Conservation (phyloP, 1,140 invertebrate species). For the Hylaeus volcanicus region DNA sequence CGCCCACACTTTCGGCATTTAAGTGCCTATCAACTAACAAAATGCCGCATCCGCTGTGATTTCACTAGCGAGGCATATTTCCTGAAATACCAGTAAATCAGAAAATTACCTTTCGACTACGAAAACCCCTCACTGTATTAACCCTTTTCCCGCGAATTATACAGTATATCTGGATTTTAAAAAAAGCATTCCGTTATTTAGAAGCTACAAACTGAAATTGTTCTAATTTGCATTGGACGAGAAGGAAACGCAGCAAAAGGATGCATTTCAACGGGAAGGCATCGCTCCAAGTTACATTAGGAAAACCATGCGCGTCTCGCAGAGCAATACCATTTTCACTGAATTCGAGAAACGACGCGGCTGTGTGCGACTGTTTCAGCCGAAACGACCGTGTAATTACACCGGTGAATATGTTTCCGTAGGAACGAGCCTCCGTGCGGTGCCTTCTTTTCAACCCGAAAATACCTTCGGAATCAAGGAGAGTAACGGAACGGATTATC, state of each 20-base stretch:
- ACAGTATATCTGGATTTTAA: too few relatives aligned
- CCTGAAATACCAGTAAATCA: constrained; percentile 11
- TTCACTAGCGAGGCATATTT: constrained; percentile 30
- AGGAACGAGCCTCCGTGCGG: constrained; percentile 15
- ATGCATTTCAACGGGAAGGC: not conserved
- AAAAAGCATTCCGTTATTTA: too few relatives aligned
- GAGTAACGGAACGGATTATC: not conserved
- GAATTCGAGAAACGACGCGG: constrained; percentile 7
- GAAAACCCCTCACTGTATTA: too few relatives aligned
- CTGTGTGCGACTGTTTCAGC: not conserved
- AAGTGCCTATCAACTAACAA: constrained; percentile 54
- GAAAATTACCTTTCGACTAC: constrained; percentile 25
- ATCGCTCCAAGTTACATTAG: constrained; percentile 15
- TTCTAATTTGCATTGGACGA: too few relatives aligned
- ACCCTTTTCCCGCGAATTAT: too few relatives aligned
- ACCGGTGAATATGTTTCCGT: constrained; percentile 37
- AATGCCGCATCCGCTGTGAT: constrained; percentile 44
- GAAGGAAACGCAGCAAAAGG: not conserved
- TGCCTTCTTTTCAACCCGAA: constrained; percentile 15
- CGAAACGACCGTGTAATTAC: constrained; percentile 47
- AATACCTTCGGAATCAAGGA: constrained; percentile 17
- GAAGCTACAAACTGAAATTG: too few relatives aligned
- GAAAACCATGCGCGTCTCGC: constrained; percentile 9
- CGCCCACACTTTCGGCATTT: constrained; percentile 40
- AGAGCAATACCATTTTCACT: constrained; percentile 44